A percentile compares a stretch with the other conserved stretches of the same genome.
Conservation (phyloP, 2,888 invertebrate species). For the Azorinus chamasolen region DNA sequence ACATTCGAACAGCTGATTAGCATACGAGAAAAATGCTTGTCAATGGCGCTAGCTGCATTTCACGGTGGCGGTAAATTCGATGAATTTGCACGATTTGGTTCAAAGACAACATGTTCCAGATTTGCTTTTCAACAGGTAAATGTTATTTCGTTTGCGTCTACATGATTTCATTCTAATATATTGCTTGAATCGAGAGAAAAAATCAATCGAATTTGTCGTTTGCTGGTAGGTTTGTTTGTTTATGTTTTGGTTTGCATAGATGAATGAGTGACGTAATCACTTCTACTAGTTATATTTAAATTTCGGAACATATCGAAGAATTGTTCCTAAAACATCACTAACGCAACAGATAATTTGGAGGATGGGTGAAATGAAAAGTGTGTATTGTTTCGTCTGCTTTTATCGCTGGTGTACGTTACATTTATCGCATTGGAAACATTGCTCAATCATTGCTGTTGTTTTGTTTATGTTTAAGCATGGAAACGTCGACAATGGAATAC, state of each 20-base stretch:
- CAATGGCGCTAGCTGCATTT: constrained; percentile 48
- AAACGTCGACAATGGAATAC: constrained; percentile 24
- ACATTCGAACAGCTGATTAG: constrained; percentile 71
- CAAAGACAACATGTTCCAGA: too few relatives aligned
- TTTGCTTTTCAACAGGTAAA: too few relatives aligned
- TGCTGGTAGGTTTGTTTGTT: constrained; percentile 55
- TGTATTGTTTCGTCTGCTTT: too few relatives aligned
- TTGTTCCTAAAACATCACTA: too few relatives aligned
- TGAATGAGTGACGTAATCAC: constrained; percentile 53
- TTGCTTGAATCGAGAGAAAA: background rate
- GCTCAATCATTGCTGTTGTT: constrained; percentile 21
- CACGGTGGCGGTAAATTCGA: constrained; percentile 33
- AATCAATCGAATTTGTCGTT: constrained; percentile 37
- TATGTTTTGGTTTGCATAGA: constrained; percentile 54
- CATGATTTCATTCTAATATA: too few relatives aligned
- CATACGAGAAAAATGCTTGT: constrained; percentile 69
- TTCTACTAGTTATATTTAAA: too few relatives aligned
- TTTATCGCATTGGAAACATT: too few relatives aligned
- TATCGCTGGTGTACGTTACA: too few relatives aligned
- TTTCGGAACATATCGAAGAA: too few relatives aligned
- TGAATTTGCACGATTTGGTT: constrained; percentile 5
- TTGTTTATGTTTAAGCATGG: constrained; percentile 59
- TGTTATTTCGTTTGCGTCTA: too few relatives aligned
- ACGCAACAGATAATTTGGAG: too few relatives aligned
- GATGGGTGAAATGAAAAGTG: too few relatives aligned